Evolutionary conservation across 2,888 invertebrate species (phyloP), one percentile per base, ranked within the genome.

Genomic region (Polyommatus icarus): DNA sequence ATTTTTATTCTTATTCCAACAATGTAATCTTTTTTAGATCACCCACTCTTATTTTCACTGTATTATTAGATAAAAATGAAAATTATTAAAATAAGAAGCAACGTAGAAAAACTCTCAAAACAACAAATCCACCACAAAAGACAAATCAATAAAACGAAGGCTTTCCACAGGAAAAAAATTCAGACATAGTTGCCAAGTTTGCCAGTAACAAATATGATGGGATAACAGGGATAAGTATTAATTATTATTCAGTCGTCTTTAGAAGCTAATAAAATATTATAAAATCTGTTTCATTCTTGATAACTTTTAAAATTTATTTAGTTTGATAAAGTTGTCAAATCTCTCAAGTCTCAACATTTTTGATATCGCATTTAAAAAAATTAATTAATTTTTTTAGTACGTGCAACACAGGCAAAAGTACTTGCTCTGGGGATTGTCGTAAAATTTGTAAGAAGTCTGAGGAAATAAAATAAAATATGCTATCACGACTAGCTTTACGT

Each of bases 401-500:
- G 83, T 24, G 81, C 90, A 87, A 82, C 90, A 85, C 91, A 91
- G n/a, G n/a, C 88, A 88, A 87, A 89, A 88, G 89, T 89, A 87
- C 83, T 84, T 87, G 88, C 87, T 85, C 80, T 76, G 81, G 83
- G 86, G 88, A 82, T 87, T 89, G 90, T 89, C 87, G 89, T 85
- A 85, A 87, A 87, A 86, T 85, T 78, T 81, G 77, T 79, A 82
- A 83, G 20, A 59, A 59, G 2, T 86, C 83, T 83, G 82, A 83
- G 84, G 76, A 80, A 86, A 87, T 87, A 88, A 84, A 83, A 83
- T 82, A 84, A 95, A 95, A 94, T 78, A 96, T 96, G 96, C 91
- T 96, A 88, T 96, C 96, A 84, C 95, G 96, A 86, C 94, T 95
- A 89, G 95, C 95, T 90, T 93, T 96, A 90, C 95, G 96, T 89